Base-by-base conservation (phyloP, 2,888 invertebrate species). In the Encarsia formosa region DNA sequence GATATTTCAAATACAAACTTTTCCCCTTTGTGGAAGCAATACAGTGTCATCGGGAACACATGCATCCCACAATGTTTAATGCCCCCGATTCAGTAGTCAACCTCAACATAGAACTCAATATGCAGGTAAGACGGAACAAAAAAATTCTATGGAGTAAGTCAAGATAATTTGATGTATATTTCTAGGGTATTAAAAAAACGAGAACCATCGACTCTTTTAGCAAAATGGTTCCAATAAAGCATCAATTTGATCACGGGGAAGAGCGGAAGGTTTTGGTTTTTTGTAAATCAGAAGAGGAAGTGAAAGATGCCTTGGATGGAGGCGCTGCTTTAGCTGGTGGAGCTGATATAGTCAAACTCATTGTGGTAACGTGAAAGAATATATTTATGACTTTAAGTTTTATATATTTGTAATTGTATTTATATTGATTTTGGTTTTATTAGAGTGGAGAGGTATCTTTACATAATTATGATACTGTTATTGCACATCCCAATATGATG, bases 11-110 rank as follows among this genome's bases (percentile, higher is more conserved):
- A 56, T 79, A 79, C 76, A 77, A 77, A 49, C n/a, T 34, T 18
- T 88, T 86, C 74, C 74, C 84, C 0, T 82, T 91, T 2, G 76
- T 78, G 15, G 89, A 92, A 63, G 93, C 92, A 0, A 78, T 95
- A 13, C 75, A 81, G 56, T 84, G 83, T 52, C 88, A 91, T 64
- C 80, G 86, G 41, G 90, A 94, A 73, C 84, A 85, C 0, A 88
- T 91, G 70, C 87, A 91, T 69, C 88, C 91, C 0, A 82, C 87
- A 1, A 86, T 93, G 77, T 87, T 84, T 64, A 88, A 94, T 73
- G 75, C 79, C 31, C 88, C 90, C 0, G 78, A 86, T 69, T 85
- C 89, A 0, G 75, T 82, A 13, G 71, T 95, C 0, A 79, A 79
- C 59, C 82, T 87, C 3, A 75, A 80, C 31, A 77, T 94, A 51